phyloP scores from a whole-genome alignment of 2,113 vertebrate species.

The Callionymus lyra region DNA sequence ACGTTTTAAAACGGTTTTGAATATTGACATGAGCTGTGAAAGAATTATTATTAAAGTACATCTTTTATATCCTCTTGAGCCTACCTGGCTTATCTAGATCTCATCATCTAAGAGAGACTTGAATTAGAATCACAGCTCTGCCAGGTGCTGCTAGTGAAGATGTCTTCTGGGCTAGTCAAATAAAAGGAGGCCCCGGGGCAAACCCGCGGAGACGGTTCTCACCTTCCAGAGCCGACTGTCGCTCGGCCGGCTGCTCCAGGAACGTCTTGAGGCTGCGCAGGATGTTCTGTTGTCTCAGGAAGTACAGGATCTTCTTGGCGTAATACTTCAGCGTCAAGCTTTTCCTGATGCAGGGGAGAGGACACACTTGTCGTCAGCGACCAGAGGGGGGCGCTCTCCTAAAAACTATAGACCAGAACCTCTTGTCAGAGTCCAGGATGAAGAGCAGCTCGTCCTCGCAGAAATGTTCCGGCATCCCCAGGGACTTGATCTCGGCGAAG shows the following conservation, averaged over 20 bases:
- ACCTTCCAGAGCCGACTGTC: conserved; percentile 85
- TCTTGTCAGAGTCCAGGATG: conserved; percentile 85
- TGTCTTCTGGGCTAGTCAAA: too few species aligned
- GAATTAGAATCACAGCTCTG: too few species aligned
- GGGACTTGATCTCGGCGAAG: conserved; percentile 90
- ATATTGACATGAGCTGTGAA: too few species aligned
- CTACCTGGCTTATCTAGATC: too few species aligned
- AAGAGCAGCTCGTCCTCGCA: conserved; percentile 95
- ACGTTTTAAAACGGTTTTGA: too few species aligned
- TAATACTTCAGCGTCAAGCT: conserved; percentile 94
- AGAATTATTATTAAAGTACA: too few species aligned
- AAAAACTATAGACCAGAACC: conserved; percentile 50
- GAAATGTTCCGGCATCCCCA: conserved; percentile 87
- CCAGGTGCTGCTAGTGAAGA: too few species aligned
- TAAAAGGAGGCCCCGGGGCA: too few species aligned
- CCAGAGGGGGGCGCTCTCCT: conserved; percentile 22
- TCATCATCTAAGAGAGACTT: too few species aligned
- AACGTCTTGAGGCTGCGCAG: conserved; percentile 84
- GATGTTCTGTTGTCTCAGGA: conserved; percentile 90
- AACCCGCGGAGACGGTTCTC: neutral
- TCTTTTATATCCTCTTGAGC: too few species aligned
- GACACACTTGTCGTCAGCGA: neutral
- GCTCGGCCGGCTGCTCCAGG: conserved; percentile 74
- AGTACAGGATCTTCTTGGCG: conserved; percentile 97
- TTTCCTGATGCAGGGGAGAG: conserved; percentile 67